A percentile compares a stretch with the other conserved stretches of the same genome.
phyloP scores from a whole-genome alignment of 2,888 invertebrate genomes.

The Fragum fragum region DNA sequence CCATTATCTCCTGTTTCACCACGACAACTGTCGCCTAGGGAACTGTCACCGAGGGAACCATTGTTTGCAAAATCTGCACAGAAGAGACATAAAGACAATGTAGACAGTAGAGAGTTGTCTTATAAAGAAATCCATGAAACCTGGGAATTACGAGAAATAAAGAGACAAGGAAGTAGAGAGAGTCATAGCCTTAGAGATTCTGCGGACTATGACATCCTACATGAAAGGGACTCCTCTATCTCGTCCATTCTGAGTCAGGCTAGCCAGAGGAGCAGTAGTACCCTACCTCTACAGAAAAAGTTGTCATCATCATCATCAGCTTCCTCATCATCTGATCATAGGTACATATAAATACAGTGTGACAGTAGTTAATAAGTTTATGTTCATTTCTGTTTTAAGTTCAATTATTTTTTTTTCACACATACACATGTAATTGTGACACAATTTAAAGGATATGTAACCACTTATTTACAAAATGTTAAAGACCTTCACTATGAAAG shows the following conservation, averaged over 20 bases:
- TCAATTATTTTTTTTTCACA: neutral
- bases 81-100: neutral
- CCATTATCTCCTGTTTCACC: constrained; percentile 46
- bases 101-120: constrained; percentile 42
- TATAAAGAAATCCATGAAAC: constrained; percentile 51
- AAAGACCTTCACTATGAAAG: no score
- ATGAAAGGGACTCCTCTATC: constrained; percentile 61
- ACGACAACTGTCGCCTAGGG: constrained; percentile 3
- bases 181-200: constrained; percentile 29
- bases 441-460: no score
- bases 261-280: constrained; percentile 68
- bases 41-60: constrained; percentile 17
- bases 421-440: no score
- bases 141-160: constrained; percentile 64
- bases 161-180: constrained; percentile 29
- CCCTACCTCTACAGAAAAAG: constrained; percentile 73
- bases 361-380: constrained; percentile 1
- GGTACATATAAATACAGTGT: constrained; percentile 51
- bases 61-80: neutral
- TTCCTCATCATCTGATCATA: constrained; percentile 50
- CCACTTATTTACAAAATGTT: no score
- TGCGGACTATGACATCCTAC: constrained; percentile 40
- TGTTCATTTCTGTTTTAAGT: neutral
- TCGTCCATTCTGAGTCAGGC: constrained; percentile 65
- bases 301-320: constrained; percentile 62